Evolutionary conservation across 2,888 invertebrate species (phyloP), one percentile per base, ranked within the genome.

Genomic region (Cinara cedri): DNA sequence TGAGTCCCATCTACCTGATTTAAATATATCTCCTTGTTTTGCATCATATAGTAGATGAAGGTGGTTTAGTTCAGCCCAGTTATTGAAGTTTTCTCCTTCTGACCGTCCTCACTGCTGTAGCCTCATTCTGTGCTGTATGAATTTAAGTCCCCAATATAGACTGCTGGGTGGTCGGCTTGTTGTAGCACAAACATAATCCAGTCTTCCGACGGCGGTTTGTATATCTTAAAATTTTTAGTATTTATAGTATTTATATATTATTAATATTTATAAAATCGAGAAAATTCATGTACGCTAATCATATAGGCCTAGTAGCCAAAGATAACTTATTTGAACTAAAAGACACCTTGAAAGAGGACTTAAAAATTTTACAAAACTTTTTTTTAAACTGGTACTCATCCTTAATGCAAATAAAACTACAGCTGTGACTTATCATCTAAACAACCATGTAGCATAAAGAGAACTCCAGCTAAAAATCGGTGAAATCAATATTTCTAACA

Each of bases 61-160:
- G n/a, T 68, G 51, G 34, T 68, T 68, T 34, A 68, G 54, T 68
- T 68, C 26, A 16, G 54, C 74, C 57, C 51, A 75, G 60, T 34
- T 55, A 34, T 75, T 75, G 9, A 81, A 63, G 46, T 3, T 65
- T 65, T 65, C 21, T 65, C 21, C 65, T 19, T 62, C 24, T n/a
- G n/a, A 44, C 75, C 72, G 21, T 72, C 68, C 3, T 49, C 68
- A 34, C 70, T 42, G 44, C 42, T 66, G 16, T 82, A 82, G 24
- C 82, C 78, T 81, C 81, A 81, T 26, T 81, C 54, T 26, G n/a
- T 57, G 46, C 51, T 51, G n/a, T n/a, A n/a, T n/a, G n/a, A n/a
- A n/a, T n/a, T n/a, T n/a, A n/a, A n/a, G n/a, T n/a, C n/a, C n/a
- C 51, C 68, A n/a, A 68, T 68, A 68, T 70, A 54, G 42, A 66